phyloP scores from a whole-genome alignment of 2,888 invertebrate species.

The Netelia inedita region DNA sequence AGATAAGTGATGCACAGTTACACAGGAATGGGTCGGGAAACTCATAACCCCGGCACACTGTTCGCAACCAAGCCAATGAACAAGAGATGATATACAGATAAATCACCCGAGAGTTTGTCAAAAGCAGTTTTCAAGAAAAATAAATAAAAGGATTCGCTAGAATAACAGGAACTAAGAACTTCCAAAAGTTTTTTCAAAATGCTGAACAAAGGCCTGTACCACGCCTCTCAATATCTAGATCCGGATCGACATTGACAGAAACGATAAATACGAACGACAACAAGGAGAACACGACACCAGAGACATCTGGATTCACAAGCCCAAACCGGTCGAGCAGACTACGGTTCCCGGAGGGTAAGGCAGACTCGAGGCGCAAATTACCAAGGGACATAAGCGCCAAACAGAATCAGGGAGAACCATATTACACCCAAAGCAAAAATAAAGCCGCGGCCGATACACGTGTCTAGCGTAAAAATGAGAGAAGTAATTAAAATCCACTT shows the following conservation, averaged over 20 bases:
- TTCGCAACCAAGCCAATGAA: neutral
- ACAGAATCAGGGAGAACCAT: neutral
- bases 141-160: constrained; percentile 1
- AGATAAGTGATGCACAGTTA: neutral
- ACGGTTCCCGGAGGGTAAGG: neutral
- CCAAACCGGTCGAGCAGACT: constrained; percentile 3
- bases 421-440: neutral
- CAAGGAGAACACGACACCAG: neutral
- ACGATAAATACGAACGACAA: neutral
- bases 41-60: neutral
- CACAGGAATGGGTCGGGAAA: neutral
- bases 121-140: constrained; percentile 5
- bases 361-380: neutral
- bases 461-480: neutral
- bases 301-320: constrained; percentile 5
- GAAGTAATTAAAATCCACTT: constrained; percentile 5
- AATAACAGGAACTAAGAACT: neutral
- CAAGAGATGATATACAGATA: neutral
- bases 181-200: neutral
- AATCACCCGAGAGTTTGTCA: neutral
- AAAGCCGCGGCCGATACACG: constrained; percentile 22
- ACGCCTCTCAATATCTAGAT: neutral
- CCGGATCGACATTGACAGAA: constrained; percentile 15
- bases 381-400: neutral
- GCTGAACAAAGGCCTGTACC: neutral